phyloP scores from a whole-genome alignment of 2,888 invertebrate genomes.

The Hermaeophaga mercurialis region DNA sequence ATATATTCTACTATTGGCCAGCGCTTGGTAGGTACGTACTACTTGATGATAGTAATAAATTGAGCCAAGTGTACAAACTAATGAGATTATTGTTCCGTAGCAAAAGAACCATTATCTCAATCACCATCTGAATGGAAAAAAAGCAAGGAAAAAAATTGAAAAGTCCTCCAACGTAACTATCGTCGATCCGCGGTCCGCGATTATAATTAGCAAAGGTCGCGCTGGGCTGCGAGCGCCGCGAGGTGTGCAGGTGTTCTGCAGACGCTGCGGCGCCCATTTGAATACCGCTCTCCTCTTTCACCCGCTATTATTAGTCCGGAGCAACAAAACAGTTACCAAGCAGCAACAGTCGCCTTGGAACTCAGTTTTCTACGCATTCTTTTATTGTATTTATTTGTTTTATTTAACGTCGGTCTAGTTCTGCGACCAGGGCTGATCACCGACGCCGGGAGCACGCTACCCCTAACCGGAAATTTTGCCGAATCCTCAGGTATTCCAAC shows the following conservation, averaged over 20 bases:
- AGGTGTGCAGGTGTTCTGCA: slow-evolving; percentile 56
- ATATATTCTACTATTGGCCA: too few species aligned
- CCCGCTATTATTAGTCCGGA: slow-evolving; percentile 10
- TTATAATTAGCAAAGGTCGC: slow-evolving; percentile 57
- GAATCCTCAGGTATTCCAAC: too few species aligned
- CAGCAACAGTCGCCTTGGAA: too few species aligned
- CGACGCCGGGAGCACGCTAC: too few species aligned
- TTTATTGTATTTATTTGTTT: too few species aligned
- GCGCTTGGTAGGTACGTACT: too few species aligned
- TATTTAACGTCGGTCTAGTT: too few species aligned
- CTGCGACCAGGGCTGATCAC: too few species aligned
- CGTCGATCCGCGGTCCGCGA: slow-evolving; percentile 17
- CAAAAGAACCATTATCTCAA: not conserved
- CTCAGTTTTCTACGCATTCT: too few species aligned
- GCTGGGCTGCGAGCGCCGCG: slow-evolving; percentile 49
- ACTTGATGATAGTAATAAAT: too few species aligned
- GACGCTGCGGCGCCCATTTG: slow-evolving; percentile 55
- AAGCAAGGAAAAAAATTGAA: slow-evolving; percentile 8
- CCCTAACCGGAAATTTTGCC: too few species aligned
- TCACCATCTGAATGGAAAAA: not conserved
- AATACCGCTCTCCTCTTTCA: slow-evolving; percentile 42
- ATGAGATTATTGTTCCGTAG: not conserved
- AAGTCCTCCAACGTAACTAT: slow-evolving; percentile 10
- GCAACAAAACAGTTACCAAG: not conserved
- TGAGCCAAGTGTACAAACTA: not conserved